Evolutionary conservation across 2,888 invertebrate genomes (phyloP), one percentile per base, ranked within the genome.

Genomic region (Linnaemya vulpina): DNA sequence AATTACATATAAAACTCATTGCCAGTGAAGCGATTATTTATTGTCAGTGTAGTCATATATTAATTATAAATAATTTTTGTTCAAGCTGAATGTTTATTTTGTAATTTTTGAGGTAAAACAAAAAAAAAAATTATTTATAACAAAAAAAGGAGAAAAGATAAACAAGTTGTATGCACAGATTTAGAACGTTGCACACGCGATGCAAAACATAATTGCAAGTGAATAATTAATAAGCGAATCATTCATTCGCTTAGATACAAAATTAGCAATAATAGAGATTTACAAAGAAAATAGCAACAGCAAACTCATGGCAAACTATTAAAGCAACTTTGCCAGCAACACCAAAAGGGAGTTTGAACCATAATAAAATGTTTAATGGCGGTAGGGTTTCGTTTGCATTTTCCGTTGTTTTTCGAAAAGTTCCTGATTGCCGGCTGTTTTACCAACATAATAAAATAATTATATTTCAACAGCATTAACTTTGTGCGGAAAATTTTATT

Each of bases 101-200:
- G 53, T 70, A 62, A 68, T 43, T 53, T 78, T 63, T 5, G 13
- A 17, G 11, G 46, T 8, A 55, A 63, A 8, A 62, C 25, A 62
- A 62, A 60, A 30, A 30, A 30, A 30, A 30, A 43, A 62, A 40
- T 22, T 62, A 62, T 20, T 62, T 40, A 40, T 40, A 40, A 13
- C 60, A 40, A n/a, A 10, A n/a, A 10, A 17, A 60, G 0, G 30
- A 43, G 10, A 17, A 53, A 67, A 22, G n/a, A 30, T 30, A 20
- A 62, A 20, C 3, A 43, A 22, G 1, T 43, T 38, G 40, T 73
- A 74, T 83, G 62, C 86, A 80, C 62, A 68, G 87, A 87, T 86
- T 87, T 87, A 87, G 87, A 87, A 87, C 86, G 78, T 67, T 79
- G 63, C 49, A 76, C 87, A 87, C 83, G 87, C 86, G 81, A 86